phyloP scores from a whole-genome alignment of 1,140 invertebrate species.

The Eumaeus atala region DNA sequence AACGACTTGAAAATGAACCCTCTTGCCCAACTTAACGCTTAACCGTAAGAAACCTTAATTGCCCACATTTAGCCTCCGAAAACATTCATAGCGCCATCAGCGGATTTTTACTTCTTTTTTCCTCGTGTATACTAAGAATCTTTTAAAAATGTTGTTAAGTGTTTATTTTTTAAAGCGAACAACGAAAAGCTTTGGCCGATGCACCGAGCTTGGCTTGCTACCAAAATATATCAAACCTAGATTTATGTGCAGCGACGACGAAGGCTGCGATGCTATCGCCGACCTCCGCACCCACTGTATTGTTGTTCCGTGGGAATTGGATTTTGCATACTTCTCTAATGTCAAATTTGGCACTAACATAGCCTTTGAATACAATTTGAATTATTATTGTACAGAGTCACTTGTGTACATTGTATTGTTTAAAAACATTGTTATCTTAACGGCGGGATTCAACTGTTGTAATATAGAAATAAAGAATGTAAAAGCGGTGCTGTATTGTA shows the following conservation, averaged over 20 bases:
- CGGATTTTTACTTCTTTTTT: not conserved
- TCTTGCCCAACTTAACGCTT: slow-evolving; percentile 53
- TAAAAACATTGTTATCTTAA: too few relatives aligned
- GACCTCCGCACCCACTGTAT: slow-evolving; percentile 35
- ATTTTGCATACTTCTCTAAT: slow-evolving; percentile 32
- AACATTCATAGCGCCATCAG: slow-evolving; percentile 19
- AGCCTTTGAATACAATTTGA: slow-evolving; percentile 14
- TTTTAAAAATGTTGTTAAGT: slow-evolving; percentile 15
- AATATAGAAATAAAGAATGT: too few relatives aligned
- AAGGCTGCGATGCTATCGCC: slow-evolving; percentile 60
- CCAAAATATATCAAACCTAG: slow-evolving; percentile 70
- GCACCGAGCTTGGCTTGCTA: slow-evolving; percentile 57
- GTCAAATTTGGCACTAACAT: slow-evolving; percentile 32
- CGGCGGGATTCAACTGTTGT: too few relatives aligned
- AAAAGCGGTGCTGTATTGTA: too few relatives aligned
- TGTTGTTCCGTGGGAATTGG: slow-evolving; percentile 47
- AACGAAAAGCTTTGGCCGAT: slow-evolving; percentile 28
- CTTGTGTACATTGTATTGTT: not conserved
- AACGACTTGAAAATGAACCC: slow-evolving; percentile 64
- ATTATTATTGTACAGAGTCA: slow-evolving; percentile 7
- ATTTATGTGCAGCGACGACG: slow-evolving; percentile 64
- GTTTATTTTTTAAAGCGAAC: slow-evolving; percentile 23
- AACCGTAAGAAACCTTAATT: slow-evolving; percentile 48
- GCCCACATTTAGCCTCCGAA: slow-evolving; percentile 38
- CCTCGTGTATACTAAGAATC: not conserved